Conservation (phyloP, 2,113 vertebrate genomes). For the Heloderma charlesbogerti region DNA sequence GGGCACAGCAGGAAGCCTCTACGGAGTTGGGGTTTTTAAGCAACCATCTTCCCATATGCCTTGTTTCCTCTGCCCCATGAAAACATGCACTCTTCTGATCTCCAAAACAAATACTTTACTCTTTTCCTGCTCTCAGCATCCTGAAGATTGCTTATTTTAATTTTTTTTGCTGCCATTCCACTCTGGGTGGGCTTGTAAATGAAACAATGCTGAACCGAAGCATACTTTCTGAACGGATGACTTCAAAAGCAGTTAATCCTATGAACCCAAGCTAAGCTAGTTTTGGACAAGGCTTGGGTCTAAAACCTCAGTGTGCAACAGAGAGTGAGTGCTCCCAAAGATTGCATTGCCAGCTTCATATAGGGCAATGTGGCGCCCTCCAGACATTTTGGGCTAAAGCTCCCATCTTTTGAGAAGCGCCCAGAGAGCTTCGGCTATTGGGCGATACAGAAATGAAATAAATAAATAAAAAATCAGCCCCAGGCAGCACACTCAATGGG, state of each 20-base stretch:
- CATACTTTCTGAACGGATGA: conserved; percentile 4
- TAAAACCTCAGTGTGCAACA: neutral
- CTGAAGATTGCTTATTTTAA: neutral
- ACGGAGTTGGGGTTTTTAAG: neutral
- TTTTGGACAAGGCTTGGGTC: neutral
- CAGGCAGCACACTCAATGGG: no score
- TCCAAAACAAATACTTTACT: neutral
- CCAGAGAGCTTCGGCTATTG: no score
- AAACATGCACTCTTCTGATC: conserved; percentile 1
- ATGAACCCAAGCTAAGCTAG: neutral
- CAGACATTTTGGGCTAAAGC: neutral
- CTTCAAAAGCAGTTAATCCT: neutral
- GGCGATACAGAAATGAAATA: no score
- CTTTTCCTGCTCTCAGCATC: conserved; percentile 2
- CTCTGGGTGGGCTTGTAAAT: neutral
- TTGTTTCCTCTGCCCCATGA: neutral
- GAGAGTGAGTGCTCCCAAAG: neutral
- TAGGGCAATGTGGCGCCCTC: neutral
- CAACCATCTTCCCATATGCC: neutral
- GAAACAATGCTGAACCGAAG: neutral
- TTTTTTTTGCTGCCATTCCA: neutral
- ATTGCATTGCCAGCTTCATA: neutral
- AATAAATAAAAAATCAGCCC: no score
- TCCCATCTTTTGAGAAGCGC: no score
- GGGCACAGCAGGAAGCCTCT: neutral